Conservation (phyloP, 2,888 invertebrate genomes). For the Xestia xanthographa region DNA sequence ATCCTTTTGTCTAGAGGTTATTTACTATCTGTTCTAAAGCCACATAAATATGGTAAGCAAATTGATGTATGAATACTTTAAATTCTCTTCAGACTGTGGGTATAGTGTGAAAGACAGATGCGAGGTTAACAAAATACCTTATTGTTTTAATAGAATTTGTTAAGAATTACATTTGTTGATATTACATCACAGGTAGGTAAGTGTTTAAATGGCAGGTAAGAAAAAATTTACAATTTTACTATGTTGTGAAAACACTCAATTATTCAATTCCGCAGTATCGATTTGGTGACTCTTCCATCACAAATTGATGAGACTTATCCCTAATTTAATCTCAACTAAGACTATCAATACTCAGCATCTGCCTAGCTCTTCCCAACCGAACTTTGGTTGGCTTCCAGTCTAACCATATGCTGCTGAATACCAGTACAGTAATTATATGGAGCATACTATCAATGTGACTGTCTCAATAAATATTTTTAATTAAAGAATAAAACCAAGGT, state of each 20-base stretch:
- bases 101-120: background rate
- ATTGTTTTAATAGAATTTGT: background rate
- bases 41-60: background rate
- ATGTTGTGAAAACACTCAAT: background rate
- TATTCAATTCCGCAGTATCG: background rate
- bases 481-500: background rate
- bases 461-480: background rate
- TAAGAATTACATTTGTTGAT: background rate
- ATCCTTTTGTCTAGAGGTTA: constrained; percentile 16
- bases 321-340: background rate
- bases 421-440: background rate
- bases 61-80: constrained; percentile 16
- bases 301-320: background rate
- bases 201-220: background rate
- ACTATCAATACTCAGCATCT: background rate
- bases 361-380: background rate
- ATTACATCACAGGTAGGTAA: background rate
- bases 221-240: background rate
- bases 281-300: background rate
- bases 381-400: background rate
- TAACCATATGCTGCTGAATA: background rate
- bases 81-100: background rate
- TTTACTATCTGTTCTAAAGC: background rate
- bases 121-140: constrained; percentile 1
- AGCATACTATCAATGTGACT: background rate